Evolutionary conservation across 2,888 invertebrate genomes (phyloP), one percentile per base, ranked within the genome.

Genomic region (Slavum lentiscoides): DNA sequence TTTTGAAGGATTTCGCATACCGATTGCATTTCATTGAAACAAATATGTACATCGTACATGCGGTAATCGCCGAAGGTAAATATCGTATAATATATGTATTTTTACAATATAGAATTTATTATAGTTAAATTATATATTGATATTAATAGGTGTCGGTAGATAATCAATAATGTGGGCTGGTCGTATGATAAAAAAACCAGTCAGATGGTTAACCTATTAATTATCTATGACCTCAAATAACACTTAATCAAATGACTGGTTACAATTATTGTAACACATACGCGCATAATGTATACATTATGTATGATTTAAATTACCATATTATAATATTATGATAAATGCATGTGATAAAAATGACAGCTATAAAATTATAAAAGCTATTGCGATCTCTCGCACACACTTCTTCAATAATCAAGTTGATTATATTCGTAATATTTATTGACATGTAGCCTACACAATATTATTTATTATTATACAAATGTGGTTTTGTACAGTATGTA

Each of bases 141-240:
- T 76, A 68, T 59, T 59, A 68, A 68, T 68, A 59, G 37, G 59
- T 76, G 68, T 68, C n/a, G 68, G 68, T 49, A n/a, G 39, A 67
- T 68, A 68, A 76, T 68, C 67, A 68, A 76, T 68, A n/a, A 59
- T 23, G 58, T 67, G 67, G 67, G 67, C 58, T 75, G 67, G 74
- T 43, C 43, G 43, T 58, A 67, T 43, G 30, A 43, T 43, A 43
- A 66, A 53, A 74, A 75, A 76, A 67, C 75, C 75, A n/a, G 68
- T 76, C 43, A 59, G 58, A 49, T 43, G 43, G 43, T 59, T 68
- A 68, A 68, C 68, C 75, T 59, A 68, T 76, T 59, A 76, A 61
- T 68, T 59, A n/a, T 30, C 15, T 39, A 43, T 21, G 75, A 68
- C 75, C 75, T 76, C 68, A 68, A 75, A 76, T 68, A 76, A 76